phyloP scores from a whole-genome alignment of 1,140 invertebrate genomes.

The Mylabris phalerata region DNA sequence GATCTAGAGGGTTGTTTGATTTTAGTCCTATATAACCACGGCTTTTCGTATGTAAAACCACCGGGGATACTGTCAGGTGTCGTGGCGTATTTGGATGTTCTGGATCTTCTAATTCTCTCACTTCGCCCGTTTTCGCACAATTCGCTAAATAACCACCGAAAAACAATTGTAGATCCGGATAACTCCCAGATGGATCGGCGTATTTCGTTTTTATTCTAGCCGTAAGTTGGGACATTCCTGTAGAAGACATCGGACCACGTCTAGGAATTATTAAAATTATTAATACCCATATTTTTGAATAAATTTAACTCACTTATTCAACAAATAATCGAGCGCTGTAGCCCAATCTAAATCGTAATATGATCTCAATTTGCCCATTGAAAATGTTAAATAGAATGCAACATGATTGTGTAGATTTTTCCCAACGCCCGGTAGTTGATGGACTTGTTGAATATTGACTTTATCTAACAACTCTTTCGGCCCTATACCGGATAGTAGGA shows the following conservation, averaged over 20 bases:
- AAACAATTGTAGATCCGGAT: conserved; percentile 62
- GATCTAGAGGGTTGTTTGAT: conserved; percentile 66
- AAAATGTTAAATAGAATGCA: conserved; percentile 49
- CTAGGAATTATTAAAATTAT: conserved; percentile 21
- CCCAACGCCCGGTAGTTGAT: conserved; percentile 68
- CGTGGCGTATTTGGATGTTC: conserved; percentile 42
- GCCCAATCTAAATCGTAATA: conserved; percentile 56
- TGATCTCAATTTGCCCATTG: conserved; percentile 47
- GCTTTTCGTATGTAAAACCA: conserved; percentile 72
- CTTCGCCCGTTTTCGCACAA: conserved; percentile 50
- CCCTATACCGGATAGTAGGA: conserved; percentile 54
- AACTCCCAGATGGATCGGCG: conserved; percentile 45
- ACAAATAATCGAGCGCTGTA: conserved; percentile 53
- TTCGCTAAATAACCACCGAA: conserved; percentile 59
- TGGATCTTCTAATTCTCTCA: conserved; percentile 42
- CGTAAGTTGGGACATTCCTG: conserved; percentile 49
- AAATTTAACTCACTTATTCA: conserved; percentile 30
- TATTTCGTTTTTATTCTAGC: conserved; percentile 54
- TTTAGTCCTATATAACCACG: conserved; percentile 66
- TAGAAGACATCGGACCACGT: conserved; percentile 54
- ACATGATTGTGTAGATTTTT: conserved; percentile 70
- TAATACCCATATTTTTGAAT: too few relatives aligned
- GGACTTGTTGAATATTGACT: conserved; percentile 46
- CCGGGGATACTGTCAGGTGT: conserved; percentile 57
- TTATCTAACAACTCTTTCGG: conserved; percentile 46